phyloP scores from a whole-genome alignment of 2,797 vertebrate genomes.

The Mormyrus hasselquistii region DNA sequence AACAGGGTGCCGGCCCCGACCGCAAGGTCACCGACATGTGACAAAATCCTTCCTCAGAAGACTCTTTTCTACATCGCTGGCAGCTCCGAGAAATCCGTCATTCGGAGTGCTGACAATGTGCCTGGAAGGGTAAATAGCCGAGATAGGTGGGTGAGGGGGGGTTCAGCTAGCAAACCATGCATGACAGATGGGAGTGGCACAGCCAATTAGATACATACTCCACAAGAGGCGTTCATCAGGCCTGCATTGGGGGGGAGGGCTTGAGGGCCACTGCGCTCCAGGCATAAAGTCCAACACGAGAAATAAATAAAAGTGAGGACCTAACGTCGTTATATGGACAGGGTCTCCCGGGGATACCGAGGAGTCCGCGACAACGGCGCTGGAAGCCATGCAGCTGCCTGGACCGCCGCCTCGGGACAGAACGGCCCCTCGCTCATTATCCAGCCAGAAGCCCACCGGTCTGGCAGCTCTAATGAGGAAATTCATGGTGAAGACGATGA shows the following conservation, averaged over 20 bases:
- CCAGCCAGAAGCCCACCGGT: slow-evolving; percentile 40
- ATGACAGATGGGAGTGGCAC: neutral
- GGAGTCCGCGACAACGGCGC: neutral
- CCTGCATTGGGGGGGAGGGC: neutral
- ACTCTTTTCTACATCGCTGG: neutral
- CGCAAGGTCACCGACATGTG: neutral
- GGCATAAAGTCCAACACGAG: neutral
- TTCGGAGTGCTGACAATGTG: neutral
- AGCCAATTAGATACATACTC: neutral
- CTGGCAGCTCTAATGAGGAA: slow-evolving; percentile 65
- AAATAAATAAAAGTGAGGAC: slow-evolving; percentile 8
- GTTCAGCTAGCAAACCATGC: neutral
- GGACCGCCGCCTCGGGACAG: slow-evolving; percentile 44
- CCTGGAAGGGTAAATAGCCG: neutral
- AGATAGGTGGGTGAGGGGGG: neutral
- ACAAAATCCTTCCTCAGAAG: neutral
- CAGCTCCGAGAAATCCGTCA: neutral
- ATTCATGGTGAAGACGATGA: slow-evolving; percentile 55
- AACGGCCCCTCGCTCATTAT: slow-evolving; percentile 59
- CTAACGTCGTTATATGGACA: neutral
- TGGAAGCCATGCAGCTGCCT: neutral
- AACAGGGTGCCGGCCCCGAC: neutral
- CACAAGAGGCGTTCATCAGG: neutral
- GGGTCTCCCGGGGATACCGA: neutral
- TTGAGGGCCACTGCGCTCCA: no score